Percentiles rank a stretch among this genome's conserved stretches.
phyloP scores from a whole-genome alignment of 2,888 invertebrate species.

The Notodonta dromedarius region DNA sequence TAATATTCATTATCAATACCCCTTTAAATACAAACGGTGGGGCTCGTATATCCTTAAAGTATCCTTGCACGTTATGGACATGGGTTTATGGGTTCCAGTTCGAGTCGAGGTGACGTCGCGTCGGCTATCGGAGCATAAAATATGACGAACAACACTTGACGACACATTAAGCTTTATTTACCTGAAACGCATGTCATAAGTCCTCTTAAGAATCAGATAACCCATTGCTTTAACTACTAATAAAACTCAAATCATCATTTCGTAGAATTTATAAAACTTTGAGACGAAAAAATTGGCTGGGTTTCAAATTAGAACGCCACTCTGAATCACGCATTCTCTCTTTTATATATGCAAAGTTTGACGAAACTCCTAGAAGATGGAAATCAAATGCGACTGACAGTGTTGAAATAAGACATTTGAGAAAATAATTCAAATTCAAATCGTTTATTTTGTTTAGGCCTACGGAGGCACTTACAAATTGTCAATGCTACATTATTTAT shows the following conservation, averaged over 20 bases:
- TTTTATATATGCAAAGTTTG: constrained; percentile 22
- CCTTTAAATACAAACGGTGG: background rate
- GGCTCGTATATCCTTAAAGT: constrained; percentile 23
- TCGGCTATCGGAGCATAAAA: constrained; percentile 31
- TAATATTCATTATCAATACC: no score
- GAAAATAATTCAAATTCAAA: no score
- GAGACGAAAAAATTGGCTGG: constrained; percentile 11
- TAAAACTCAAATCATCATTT: background rate
- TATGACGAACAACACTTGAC: constrained; percentile 24
- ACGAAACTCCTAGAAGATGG: constrained; percentile 19
- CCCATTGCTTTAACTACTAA: background rate
- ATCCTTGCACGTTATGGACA: constrained; percentile 27
- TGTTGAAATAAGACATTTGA: constrained; percentile 16
- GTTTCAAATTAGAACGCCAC: constrained; percentile 30
- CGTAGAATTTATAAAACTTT: constrained; percentile 11
- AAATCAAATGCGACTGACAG: constrained; percentile 15
- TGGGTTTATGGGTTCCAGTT: constrained; percentile 38
- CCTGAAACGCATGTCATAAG: background rate
- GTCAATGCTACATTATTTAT: no score
- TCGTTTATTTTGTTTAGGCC: no score
- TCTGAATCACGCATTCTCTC: constrained; percentile 31
- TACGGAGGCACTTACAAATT: no score
- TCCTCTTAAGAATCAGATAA: background rate
- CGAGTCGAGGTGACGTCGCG: constrained; percentile 36
- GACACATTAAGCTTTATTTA: background rate